Base-by-base conservation (phyloP, 2,797 vertebrate species). In the Lerista edwardsae region DNA sequence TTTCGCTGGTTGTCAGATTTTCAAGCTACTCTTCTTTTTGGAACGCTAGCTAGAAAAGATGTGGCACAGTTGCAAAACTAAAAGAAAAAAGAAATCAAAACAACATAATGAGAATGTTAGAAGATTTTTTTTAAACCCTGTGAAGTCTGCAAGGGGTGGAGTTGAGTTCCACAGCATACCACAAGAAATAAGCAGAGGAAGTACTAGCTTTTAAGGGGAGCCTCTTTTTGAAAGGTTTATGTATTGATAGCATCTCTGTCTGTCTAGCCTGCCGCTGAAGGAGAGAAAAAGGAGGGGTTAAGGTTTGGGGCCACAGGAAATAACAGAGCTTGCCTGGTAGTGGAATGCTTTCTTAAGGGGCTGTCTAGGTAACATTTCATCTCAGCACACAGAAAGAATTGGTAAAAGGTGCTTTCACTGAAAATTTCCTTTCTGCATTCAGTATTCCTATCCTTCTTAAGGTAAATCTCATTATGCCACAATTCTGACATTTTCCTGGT, bases 101-200 rank as follows among this genome's bases (percentile, higher is more conserved):
- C 61, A 88, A 78, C 77, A 92, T 77, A 86, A 89, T 92, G 89
- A 89, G 93, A 90, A 93, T 94, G 90, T 91, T 93, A 15, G 91
- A 93, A 91, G 85, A 82, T 71, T 84, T 62, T 29, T 71, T 84
- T 62, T 29, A 39, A 68, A 83, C 88, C 80, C 89, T 62, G 77
- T 90, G 85, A 90, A 90, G 78, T 89, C 61, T 85, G 86, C 75
- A 80, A 67, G 61, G 84, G 91, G 92, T 89, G 79, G 90, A 88
- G 87, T 90, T 92, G 21, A 27, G 90, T 89, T 93, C 86, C 94
- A 89, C 92, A 85, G 93, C 93, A 91, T 94, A 91, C 95, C 94
- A 93, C 96, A 94, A 93, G 95, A 95, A 96, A 94, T 94, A 91
- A 93, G 94, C 93, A 93, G 91, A 94, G 94, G 95, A 96, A 95